These are phyloP conservation scores for Sesia apiformis DNA, from an alignment of 2,888 invertebrate genomes.

Conservation along the genomic window DNA sequence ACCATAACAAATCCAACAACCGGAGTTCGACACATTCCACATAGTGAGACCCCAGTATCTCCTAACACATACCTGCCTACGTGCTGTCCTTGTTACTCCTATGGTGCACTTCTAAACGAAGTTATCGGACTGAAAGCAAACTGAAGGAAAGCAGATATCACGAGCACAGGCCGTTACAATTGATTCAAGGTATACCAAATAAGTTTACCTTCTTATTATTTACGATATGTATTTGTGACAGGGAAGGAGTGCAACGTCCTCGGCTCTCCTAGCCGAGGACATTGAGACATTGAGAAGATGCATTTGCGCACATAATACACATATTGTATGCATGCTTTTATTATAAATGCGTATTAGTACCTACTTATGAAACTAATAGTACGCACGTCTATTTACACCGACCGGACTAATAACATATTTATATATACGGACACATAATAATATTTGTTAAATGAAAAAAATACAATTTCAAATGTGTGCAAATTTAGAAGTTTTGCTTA, in stretches of 20 bases:
- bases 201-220: constrained; percentile 29
- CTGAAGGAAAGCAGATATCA: constrained; percentile 16
- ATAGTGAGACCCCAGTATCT: too few species aligned
- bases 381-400: too few species aligned
- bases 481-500: too few species aligned
- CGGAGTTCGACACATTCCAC: constrained; percentile 4
- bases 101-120: not conserved
- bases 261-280: too few species aligned
- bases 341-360: not conserved
- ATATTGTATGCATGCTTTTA: not conserved
- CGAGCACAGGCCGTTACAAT: constrained; percentile 29
- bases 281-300: not conserved
- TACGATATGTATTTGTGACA: constrained; percentile 36
- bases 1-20: constrained; percentile 8
- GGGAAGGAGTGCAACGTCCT: constrained; percentile 26
- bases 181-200: constrained; percentile 52
- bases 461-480: too few species aligned
- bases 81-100: too few species aligned
- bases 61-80: too few species aligned
- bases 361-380: not conserved
- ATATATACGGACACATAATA: too few species aligned
- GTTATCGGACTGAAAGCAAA: not conserved
- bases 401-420: too few species aligned
- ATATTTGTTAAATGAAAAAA: too few species aligned
- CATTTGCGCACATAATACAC: not conserved